phyloP scores from a whole-genome alignment of 2,797 vertebrate species.

The Sebastiscus albofasciatus region DNA sequence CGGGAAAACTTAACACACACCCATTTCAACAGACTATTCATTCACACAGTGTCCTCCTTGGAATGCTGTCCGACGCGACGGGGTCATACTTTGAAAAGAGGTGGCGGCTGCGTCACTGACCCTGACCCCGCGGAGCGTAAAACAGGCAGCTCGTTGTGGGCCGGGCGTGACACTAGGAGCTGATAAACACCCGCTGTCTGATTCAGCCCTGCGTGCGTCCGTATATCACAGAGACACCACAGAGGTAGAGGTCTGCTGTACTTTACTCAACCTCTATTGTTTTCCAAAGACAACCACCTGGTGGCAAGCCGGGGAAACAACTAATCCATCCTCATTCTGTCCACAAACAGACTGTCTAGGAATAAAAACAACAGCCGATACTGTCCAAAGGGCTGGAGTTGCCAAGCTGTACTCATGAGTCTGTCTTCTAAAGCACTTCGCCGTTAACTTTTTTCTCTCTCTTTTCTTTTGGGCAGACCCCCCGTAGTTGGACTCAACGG shows the following conservation, averaged over 20 bases:
- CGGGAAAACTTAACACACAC: constrained; percentile 10
- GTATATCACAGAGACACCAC: constrained; percentile 19
- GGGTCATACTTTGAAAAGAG: constrained; percentile 59
- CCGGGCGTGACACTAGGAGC: not conserved
- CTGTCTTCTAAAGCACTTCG: constrained; percentile 25
- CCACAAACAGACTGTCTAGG: constrained; percentile 56
- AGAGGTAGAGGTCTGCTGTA: constrained; percentile 37
- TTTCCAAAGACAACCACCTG: constrained; percentile 83
- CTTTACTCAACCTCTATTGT: constrained; percentile 67
- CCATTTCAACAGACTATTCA: not conserved
- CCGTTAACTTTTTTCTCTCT: constrained; percentile 37
- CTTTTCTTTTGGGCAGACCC: constrained; percentile 38
- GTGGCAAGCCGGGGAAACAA: constrained; percentile 74
- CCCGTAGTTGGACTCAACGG: constrained; percentile 43
- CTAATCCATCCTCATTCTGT: constrained; percentile 59
- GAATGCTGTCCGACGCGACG: constrained; percentile 1
- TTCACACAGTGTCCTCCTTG: constrained; percentile 19
- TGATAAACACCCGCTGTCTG: constrained; percentile 49
- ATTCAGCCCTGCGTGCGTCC: constrained; percentile 9
- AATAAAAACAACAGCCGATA: constrained; percentile 56
- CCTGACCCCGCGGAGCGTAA: constrained; percentile 38
- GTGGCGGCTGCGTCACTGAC: constrained; percentile 35
- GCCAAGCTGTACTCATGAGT: constrained; percentile 14
- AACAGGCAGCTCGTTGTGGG: constrained; percentile 15
- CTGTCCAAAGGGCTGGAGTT: constrained; percentile 34